A percentile compares a stretch with the other conserved stretches of the same genome.
phyloP scores from a whole-genome alignment of 2,113 vertebrate species.

The Elanoides forficatus region DNA sequence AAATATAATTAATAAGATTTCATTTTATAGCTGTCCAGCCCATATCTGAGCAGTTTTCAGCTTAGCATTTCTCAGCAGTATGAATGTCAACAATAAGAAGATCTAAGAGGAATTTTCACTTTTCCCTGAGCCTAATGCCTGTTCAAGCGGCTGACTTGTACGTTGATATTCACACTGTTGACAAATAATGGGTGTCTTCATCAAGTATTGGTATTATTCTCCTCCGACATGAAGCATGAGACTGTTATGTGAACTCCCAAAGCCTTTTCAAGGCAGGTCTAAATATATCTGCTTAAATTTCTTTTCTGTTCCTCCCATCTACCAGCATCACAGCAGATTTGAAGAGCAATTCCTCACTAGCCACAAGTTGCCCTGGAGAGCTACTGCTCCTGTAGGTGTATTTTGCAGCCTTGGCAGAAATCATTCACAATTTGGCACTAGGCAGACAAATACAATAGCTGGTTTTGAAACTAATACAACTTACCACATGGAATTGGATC shows the following conservation, averaged over 20 bases:
- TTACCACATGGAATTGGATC: background rate
- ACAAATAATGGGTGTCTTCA: background rate
- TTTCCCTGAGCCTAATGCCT: background rate
- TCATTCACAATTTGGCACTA: background rate
- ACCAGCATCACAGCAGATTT: background rate
- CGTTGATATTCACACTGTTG: background rate
- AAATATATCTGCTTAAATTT: background rate
- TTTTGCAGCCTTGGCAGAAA: background rate
- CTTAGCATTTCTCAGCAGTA: background rate
- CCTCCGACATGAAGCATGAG: background rate
- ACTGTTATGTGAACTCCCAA: background rate
- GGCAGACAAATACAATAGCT: background rate
- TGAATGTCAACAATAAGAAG: slow-evolving; percentile 13
- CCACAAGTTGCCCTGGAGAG: background rate
- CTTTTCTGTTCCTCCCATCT: background rate
- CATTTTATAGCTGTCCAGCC: background rate
- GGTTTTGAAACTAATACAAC: background rate
- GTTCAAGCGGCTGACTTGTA: background rate
- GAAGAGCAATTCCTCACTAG: background rate
- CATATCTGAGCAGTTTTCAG: background rate
- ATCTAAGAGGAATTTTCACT: slow-evolving; percentile 11
- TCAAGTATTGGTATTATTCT: background rate
- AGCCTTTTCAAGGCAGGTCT: background rate
- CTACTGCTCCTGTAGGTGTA: background rate
- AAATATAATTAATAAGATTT: slow-evolving; percentile 36